Base-by-base conservation (phyloP, 2,797 vertebrate species). In the Arnoldichthys spilopterus region DNA sequence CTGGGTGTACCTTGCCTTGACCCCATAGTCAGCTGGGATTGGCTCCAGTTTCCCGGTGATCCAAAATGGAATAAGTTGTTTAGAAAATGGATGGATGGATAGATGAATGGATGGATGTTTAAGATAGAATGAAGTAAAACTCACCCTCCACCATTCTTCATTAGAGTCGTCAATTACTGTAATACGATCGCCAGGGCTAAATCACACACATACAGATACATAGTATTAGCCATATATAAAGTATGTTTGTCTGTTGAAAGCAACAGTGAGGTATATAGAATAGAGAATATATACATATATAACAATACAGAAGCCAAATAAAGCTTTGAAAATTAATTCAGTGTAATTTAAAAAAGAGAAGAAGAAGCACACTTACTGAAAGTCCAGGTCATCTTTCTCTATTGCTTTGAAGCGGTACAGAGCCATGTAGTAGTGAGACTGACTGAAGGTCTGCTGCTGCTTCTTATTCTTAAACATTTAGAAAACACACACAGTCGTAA, bases 121-220 rank as follows among this genome's bases (percentile, higher is more conserved):
- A 49, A 40, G 18, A n/a, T 24, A 5, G 28, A n/a, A n/a, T 24
- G 1, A 5, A 34, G 5, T 49, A 26, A 51, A 67, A 81, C 82
- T 79, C 40, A 86, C 85, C 76, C 85, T 79, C 96, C 97, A 98
- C 96, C 96, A 97, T 77, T 97, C 97, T 84, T 98, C 97, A 76
- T 99, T 99, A 87, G 97, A 98, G 89, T 99, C 97, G 73, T 99
- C 97, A 18, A 98, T 92, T 45, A 99, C 97, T 0, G 94, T 96
- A 90, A 99, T 96, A 84, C 96, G 96, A 90, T 99, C 97, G 51
- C 97, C 97, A 0, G 97, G 96, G 79, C 97, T 98, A 75, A 59
- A 85, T 82, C 51, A 84, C 74, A 70, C 83, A 78, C 15, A 62
- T 64, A 87, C 24, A 58, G 8, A 51, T 24, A 69, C 2, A 59